These are phyloP conservation scores for Maniola jurtina DNA, from an alignment of 1,140 invertebrate species.

Conservation along the genomic window DNA sequence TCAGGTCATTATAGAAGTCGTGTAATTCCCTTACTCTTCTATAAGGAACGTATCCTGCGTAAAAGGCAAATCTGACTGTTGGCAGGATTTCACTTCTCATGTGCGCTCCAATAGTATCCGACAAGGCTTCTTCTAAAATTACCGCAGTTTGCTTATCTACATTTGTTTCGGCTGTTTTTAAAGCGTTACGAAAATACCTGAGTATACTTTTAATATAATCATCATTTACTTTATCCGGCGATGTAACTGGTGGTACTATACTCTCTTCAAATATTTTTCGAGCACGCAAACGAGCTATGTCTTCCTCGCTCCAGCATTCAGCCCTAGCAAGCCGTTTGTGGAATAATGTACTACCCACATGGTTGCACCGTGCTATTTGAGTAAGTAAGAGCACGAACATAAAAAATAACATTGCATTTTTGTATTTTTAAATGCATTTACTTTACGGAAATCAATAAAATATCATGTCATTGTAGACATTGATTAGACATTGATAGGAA, in stretches of 20 bases:
- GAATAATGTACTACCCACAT: slow-evolving; percentile 67
- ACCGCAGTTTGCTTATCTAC: slow-evolving; percentile 66
- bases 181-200: slow-evolving; percentile 77
- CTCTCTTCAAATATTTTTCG: slow-evolving; percentile 66
- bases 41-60: slow-evolving; percentile 80
- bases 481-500: not conserved
- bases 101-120: slow-evolving; percentile 79
- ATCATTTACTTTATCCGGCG: slow-evolving; percentile 63
- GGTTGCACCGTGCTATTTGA: slow-evolving; percentile 38
- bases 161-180: slow-evolving; percentile 66
- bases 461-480: too few species aligned
- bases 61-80: slow-evolving; percentile 79
- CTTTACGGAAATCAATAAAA: not conserved
- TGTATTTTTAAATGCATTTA: slow-evolving; percentile 1
- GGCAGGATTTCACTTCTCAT: slow-evolving; percentile 79
- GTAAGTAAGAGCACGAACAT: slow-evolving; percentile 48
- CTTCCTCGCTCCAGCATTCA: slow-evolving; percentile 74
- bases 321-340: slow-evolving; percentile 41
- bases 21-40: slow-evolving; percentile 75
- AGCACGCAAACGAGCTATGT: slow-evolving; percentile 68
- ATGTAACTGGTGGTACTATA: slow-evolving; percentile 52
- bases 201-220: slow-evolving; percentile 68
- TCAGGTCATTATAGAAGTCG: slow-evolving; percentile 78
- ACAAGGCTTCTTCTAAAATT: slow-evolving; percentile 77
- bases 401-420: slow-evolving; percentile 55